Conservation (phyloP, 92 coral and sea anemone genomes). For the Epizoanthus illoricatus region DNA sequence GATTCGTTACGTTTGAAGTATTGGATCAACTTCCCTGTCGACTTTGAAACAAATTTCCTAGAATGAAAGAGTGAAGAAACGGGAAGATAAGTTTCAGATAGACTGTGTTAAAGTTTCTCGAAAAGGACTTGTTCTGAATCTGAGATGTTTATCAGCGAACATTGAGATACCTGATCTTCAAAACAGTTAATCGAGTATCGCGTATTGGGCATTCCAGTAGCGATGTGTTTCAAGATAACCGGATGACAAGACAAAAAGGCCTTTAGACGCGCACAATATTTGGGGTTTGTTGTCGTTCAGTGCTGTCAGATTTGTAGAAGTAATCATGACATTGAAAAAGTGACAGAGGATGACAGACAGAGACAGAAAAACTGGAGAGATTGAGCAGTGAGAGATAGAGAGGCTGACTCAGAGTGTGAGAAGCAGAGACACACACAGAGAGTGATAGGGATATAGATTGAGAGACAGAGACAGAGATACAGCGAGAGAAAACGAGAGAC, state of each 20-base stretch:
- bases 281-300: too few species aligned
- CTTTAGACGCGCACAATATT: too few species aligned
- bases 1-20: background rate
- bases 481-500: too few species aligned
- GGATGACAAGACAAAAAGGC: slow-evolving; percentile 8
- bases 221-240: slow-evolving; percentile 29
- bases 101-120: background rate
- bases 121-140: background rate
- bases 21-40: background rate
- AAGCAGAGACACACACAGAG: too few species aligned
- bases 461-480: too few species aligned
- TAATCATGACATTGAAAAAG: too few species aligned
- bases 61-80: background rate
- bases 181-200: slow-evolving; percentile 1
- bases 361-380: too few species aligned
- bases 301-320: too few species aligned
- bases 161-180: background rate
- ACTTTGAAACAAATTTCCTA: background rate
- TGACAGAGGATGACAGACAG: too few species aligned
- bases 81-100: background rate
- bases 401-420: too few species aligned
- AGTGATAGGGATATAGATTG: too few species aligned
- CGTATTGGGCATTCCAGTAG: slow-evolving; percentile 20
- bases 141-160: background rate
- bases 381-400: too few species aligned